Evolutionary conservation across 2,113 vertebrate species (phyloP), one percentile per base, ranked within the genome.

Genomic region (Mus spicilegus): DNA sequence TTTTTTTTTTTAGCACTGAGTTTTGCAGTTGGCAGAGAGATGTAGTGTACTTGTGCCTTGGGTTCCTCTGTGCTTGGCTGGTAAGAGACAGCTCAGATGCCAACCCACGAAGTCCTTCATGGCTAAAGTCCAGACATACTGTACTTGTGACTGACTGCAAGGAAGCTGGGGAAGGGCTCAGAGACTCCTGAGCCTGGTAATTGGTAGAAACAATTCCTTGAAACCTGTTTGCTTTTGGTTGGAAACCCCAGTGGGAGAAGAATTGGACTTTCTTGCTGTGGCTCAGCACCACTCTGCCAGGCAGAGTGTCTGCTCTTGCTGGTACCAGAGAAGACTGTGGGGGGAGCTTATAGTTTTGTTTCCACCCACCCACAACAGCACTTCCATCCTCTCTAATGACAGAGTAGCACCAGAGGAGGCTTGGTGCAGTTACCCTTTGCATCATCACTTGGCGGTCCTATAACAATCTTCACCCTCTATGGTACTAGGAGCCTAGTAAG

Each of bases 301-400:
- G 73, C 26, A 75, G 33, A 11, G 16, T 16, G 12, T 39, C 28
- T 3, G 3, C 13, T 28, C 39, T 30, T 2, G 14, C 13, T 46
- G 73, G 33, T 24, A 20, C 4, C 69, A 65, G 81, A 2, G 13
- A 12, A n/a, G 61, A 56, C 30, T 51, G n/a, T 10, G 16, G 28
- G 70, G 19, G 46, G 24, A 16, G 65, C 70, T 39, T 54, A 19
- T 4, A 5, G 13, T 51, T 82, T 54, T 7, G 7, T 3, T 42
- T 5, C 56, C 2, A 49, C 30, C 16, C 33, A 42, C 20, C 11
- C 3, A 20, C 33, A 22, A 36, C 54, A 9, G 73, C 14, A 2
- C 8, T 0, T 20, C 65, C 11, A 33, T n/a, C 33, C 33, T 54
- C 51, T 56, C 17, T 1, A 30, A 17, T n/a, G 3, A 12, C 0